Evolutionary conservation across 2,113 vertebrate species (phyloP).

Genomic region (Oceanodroma tethys): DNA sequence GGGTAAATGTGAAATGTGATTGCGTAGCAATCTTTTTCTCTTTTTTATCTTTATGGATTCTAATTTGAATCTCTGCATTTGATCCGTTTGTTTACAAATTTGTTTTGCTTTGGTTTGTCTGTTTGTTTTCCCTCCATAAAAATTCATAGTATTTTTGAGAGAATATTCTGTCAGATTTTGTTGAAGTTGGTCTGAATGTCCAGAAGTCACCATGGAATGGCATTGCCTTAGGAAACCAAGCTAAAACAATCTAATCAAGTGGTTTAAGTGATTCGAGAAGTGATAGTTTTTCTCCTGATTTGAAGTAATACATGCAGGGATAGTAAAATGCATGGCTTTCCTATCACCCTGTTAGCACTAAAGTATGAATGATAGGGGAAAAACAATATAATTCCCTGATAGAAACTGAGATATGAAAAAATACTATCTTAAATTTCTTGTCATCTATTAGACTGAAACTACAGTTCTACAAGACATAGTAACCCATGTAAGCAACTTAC

Average conservation of each 20-base stretch:
- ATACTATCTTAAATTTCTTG: background rate
- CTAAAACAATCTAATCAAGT: background rate
- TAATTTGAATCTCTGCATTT: background rate
- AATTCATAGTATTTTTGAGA: background rate
- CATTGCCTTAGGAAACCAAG: background rate
- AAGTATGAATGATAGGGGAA: background rate
- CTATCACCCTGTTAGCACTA: background rate
- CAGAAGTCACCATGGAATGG: background rate
- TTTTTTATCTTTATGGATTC: background rate
- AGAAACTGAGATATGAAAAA: background rate
- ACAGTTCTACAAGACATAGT: background rate
- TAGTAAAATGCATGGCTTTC: background rate
- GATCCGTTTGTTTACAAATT: background rate
- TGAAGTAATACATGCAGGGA: background rate
- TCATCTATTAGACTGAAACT: background rate
- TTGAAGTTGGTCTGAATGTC: background rate
- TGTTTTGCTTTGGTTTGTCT: background rate
- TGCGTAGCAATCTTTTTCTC: accelerated
- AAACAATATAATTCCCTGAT: background rate
- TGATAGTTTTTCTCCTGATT: background rate
- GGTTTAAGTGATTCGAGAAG: background rate
- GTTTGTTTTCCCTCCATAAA: background rate
- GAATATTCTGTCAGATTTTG: background rate
- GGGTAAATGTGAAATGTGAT: background rate
- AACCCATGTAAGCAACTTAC: background rate